A percentile compares a stretch with the other conserved stretches of the same genome.
Conservation (phyloP, 2,113 vertebrate species). For the Ciconia maguari region DNA sequence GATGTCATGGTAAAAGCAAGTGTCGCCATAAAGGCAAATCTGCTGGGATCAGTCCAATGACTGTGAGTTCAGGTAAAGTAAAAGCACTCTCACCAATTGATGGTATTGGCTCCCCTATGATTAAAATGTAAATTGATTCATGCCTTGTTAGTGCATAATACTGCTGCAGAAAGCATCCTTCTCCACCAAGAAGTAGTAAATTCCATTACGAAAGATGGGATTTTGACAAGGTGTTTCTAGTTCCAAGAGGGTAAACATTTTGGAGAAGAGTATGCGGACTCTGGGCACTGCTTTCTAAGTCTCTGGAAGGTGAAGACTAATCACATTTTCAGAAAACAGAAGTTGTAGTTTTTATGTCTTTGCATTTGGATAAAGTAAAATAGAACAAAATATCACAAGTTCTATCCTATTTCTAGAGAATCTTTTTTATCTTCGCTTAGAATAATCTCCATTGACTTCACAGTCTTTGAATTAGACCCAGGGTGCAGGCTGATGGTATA, state of each 20-base stretch:
- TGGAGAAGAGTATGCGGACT: not conserved
- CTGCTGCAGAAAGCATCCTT: not conserved
- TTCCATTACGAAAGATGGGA: not conserved
- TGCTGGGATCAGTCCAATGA: conserved; percentile 21
- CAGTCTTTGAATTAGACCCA: not conserved
- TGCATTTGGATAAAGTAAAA: not conserved
- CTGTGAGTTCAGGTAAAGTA: conserved; percentile 38
- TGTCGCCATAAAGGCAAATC: not conserved
- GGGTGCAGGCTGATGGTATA: not conserved
- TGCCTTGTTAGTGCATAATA: not conserved
- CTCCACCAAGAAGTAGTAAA: not conserved
- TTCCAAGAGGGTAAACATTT: not conserved
- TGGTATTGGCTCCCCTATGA: not conserved
- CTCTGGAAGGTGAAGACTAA: not conserved
- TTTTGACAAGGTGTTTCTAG: not conserved
- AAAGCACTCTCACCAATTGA: conserved; percentile 19
- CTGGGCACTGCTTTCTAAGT: not conserved
- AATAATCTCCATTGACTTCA: not conserved
- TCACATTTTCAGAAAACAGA: not conserved
- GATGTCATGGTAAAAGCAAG: conserved; percentile 21
- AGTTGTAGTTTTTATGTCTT: not conserved
- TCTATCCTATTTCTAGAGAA: not conserved
- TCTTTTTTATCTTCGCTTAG: not conserved
- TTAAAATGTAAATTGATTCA: conserved; percentile 34
- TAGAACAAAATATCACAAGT: not conserved